Percentiles rank a stretch among this genome's conserved stretches.
Conservation (phyloP, 2,888 invertebrate genomes). For the Heliconius hortense region DNA sequence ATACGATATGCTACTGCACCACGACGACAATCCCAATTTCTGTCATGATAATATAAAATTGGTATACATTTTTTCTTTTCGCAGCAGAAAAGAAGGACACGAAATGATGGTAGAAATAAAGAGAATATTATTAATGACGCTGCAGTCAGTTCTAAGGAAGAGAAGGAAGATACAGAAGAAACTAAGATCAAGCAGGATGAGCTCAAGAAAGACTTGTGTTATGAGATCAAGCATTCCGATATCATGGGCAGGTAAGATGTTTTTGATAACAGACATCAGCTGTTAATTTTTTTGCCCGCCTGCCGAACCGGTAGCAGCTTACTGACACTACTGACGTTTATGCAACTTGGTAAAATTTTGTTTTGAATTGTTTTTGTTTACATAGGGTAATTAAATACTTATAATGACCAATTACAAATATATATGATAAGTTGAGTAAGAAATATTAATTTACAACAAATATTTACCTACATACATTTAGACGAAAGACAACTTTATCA, state of each 20-base stretch:
- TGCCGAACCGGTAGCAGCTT: too few relatives aligned
- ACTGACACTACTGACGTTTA: too few relatives aligned
- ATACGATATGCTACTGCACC: not conserved
- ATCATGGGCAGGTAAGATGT: conserved; percentile 82
- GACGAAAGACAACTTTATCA: not conserved
- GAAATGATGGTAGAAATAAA: conserved; percentile 63
- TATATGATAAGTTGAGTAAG: too few relatives aligned
- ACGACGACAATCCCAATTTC: too few relatives aligned
- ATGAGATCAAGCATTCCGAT: conserved; percentile 82
- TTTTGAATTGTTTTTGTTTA: too few relatives aligned
- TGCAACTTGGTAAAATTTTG: too few relatives aligned
- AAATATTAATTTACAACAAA: too few relatives aligned
- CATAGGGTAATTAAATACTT: too few relatives aligned
- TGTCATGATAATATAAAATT: not conserved
- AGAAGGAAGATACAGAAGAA: conserved; percentile 44
- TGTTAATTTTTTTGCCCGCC: not conserved
- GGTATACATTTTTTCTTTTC: conserved; percentile 47
- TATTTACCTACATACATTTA: not conserved
- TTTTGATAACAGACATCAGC: not conserved
- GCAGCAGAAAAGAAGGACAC: conserved; percentile 72
- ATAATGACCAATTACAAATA: too few relatives aligned
- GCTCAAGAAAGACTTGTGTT: conserved; percentile 84
- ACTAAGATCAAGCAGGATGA: conserved; percentile 54
- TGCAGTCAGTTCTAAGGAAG: conserved; percentile 42
- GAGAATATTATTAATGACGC: conserved; percentile 65